Base-by-base conservation (phyloP, 1,140 invertebrate species). In the Macrobrachium nipponense region DNA sequence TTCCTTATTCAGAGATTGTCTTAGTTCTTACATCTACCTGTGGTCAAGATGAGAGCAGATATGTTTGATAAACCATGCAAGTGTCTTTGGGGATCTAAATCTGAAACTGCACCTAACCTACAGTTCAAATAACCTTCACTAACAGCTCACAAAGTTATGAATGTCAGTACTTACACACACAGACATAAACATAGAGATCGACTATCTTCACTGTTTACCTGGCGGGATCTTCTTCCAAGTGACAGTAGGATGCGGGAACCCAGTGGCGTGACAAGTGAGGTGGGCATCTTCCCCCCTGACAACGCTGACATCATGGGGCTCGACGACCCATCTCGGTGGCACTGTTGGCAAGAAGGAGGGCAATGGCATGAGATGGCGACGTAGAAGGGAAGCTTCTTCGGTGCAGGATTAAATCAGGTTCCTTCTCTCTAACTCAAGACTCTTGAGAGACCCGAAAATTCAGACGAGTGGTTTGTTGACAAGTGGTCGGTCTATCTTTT, bases 201-300 rank as follows among this genome's bases (percentile, higher is more conserved):
- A 60, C 23, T 80, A 10, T n/a, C 43, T 23, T n/a, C 36, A 66
- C 11, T 58, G 15, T 68, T 51, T 36, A 87, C 86, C 86, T 79
- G 86, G 75, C 11, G 70, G 60, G 7, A 72, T 82, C 61, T 89
- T 90, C 73, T 89, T 90, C 92, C 92, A 92, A 11, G 89, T 89
- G 51, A 92, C 90, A 12, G 83, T 87, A 7, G 92, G 92, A 36
- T 90, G 88, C 0, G 92, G 92, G 43, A 91, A 91, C 0, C 92
- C 92, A n/a, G 90, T 89, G 5, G 91, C 91, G 75, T 90, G 89
- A 82, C 92, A 92, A 87, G 92, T 90, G 17, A 92, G 82, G 14
- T 89, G 82, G 0, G 91, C 91, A 23, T 89, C 89, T 10, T 90
- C 85, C 27, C 90, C 89, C 3, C 92, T 86, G 11, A 92, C 90